phyloP scores from a whole-genome alignment of 2,797 vertebrate genomes.

The Gobionotothen gibberifrons region DNA sequence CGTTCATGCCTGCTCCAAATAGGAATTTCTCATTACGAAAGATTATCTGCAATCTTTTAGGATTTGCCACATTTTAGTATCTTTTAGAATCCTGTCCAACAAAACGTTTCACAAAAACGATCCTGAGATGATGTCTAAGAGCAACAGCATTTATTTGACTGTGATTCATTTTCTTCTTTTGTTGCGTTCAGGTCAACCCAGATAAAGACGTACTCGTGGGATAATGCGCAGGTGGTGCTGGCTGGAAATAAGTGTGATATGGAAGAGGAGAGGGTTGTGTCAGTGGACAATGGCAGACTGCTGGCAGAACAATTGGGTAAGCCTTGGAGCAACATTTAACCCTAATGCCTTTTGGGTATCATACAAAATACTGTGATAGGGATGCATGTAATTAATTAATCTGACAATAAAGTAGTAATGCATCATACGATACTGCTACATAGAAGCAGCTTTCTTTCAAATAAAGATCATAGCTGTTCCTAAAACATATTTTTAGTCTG shows the following conservation, averaged over 20 bases:
- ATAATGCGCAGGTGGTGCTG: conserved; percentile 97
- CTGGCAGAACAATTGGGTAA: conserved; percentile 97
- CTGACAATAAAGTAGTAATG: too few species aligned
- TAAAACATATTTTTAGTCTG: neutral
- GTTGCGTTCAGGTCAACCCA: conserved; percentile 91
- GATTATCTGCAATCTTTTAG: neutral
- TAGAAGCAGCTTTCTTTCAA: conserved; percentile 3
- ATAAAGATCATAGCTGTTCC: neutral
- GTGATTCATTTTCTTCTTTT: conserved; percentile 25
- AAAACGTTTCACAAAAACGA: conserved; percentile 16
- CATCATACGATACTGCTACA: neutral
- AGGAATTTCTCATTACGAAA: conserved; percentile 35
- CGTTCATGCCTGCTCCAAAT: conserved; percentile 39
- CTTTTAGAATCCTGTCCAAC: neutral
- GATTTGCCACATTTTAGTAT: neutral
- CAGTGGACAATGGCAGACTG: conserved; percentile 91
- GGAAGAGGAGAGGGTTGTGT: conserved; percentile 95
- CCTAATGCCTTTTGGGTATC: neutral
- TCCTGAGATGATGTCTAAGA: neutral
- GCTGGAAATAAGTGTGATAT: conserved; percentile 98
- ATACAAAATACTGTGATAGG: neutral
- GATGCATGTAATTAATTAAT: too few species aligned
- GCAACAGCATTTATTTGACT: conserved; percentile 13
- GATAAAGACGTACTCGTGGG: conserved; percentile 99
- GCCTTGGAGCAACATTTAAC: conserved; percentile 49